Percentiles rank a stretch among this genome's conserved stretches.
phyloP scores from a whole-genome alignment of 35 echinoderm and acorn worm genomes.

The Lytechinus pictus region DNA sequence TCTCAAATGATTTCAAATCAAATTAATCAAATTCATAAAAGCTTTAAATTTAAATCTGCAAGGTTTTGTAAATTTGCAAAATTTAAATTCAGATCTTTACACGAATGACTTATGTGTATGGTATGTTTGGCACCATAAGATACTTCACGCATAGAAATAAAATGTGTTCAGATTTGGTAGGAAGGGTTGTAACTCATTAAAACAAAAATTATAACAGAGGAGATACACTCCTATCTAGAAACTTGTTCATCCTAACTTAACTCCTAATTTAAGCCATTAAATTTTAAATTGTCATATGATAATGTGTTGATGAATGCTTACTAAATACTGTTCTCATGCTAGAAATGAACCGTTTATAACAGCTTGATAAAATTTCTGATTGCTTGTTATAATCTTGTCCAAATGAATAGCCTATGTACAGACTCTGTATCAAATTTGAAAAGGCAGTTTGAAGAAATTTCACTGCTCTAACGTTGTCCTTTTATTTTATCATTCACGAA shows the following conservation, averaged over 20 bases:
- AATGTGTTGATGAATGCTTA: background rate
- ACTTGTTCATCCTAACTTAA: background rate
- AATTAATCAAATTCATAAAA: no score
- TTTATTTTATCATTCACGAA: background rate
- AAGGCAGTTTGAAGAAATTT: background rate
- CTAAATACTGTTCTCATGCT: background rate
- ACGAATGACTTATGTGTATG: no score
- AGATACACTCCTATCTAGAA: background rate
- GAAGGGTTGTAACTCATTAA: background rate
- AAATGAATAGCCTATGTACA: slow-evolving; percentile 22
- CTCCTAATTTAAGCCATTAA: background rate
- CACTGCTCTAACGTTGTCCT: background rate
- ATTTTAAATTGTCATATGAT: background rate
- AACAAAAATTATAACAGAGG: background rate
- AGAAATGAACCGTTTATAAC: background rate
- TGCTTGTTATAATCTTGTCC: slow-evolving; percentile 8
- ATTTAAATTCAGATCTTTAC: no score
- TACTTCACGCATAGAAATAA: background rate
- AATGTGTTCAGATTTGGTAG: background rate
- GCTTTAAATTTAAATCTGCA: no score
- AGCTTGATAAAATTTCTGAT: background rate
- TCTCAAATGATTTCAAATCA: no score
- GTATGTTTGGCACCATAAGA: background rate
- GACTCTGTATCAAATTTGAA: slow-evolving; percentile 36
- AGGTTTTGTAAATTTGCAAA: no score